Evolutionary conservation across 2,888 invertebrate species (phyloP).

Genomic region (Drosophila multiciliata): DNA sequence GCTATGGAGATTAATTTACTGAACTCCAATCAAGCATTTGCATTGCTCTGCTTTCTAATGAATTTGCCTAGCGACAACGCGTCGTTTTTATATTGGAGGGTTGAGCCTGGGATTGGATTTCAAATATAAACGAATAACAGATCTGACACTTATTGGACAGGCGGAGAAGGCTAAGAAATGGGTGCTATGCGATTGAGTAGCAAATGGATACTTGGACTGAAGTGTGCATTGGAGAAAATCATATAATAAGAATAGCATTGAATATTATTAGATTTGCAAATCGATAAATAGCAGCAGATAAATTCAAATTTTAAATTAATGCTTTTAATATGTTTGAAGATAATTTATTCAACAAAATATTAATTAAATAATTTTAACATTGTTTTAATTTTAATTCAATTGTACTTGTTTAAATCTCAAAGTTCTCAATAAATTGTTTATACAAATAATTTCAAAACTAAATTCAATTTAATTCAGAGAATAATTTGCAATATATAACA

Average conservation of each 20-base stretch:
- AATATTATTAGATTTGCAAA: neutral
- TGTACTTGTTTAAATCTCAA: neutral
- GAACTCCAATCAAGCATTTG: slow-evolving; percentile 50
- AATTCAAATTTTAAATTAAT: neutral
- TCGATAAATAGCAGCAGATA: neutral
- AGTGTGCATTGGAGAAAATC: neutral
- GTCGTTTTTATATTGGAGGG: slow-evolving; percentile 29
- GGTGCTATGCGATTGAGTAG: slow-evolving; percentile 8
- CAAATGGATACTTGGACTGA: slow-evolving; percentile 3
- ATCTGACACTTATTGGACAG: slow-evolving; percentile 72
- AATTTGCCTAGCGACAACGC: slow-evolving; percentile 56
- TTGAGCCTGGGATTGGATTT: slow-evolving; percentile 48
- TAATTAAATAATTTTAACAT: neutral
- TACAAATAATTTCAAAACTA: neutral
- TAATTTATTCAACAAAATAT: too few relatives aligned
- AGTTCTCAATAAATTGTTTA: neutral
- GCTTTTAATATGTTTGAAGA: neutral
- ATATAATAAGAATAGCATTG: neutral
- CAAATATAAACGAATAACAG: slow-evolving; percentile 46
- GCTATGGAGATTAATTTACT: slow-evolving; percentile 47
- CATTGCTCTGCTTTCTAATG: slow-evolving; percentile 53
- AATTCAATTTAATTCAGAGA: neutral
- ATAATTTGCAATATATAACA: neutral
- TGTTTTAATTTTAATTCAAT: neutral
- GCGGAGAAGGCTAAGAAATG: slow-evolving; percentile 6